Evolutionary conservation across 2,113 vertebrate genomes (phyloP), one percentile per base, ranked within the genome.

Genomic region (Eulacestoma nigropectus): DNA sequence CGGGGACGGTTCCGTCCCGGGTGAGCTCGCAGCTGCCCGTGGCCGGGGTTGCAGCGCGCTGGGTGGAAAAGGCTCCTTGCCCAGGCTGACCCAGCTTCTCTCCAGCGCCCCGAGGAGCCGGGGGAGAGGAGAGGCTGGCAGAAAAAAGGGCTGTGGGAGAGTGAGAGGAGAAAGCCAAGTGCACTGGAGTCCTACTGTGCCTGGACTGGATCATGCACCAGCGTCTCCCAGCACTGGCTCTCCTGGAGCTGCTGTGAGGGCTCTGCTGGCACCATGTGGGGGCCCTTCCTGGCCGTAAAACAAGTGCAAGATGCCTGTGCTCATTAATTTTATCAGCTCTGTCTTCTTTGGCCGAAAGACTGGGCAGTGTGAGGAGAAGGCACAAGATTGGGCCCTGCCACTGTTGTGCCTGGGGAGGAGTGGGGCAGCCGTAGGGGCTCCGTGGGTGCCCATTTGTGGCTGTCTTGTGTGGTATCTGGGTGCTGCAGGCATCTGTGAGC

Each of bases 1-100:
- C 13, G 1, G 64, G 42, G 53, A 1, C 0, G 2, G 25, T 8
- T 41, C 49, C 0, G 0, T 42, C 37, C 29, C 2, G 16, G 26
- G 4, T 0, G 27, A 53, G 69, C 33, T 69, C 14, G 2, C 11
- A 27, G 50, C 26, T 65, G 64, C 35, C 33, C 2, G 0, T 39
- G 73, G n/a, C 26, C 42, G 1, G 39, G 57, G 17, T 3, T 84
- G 76, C 27, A 29, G 35, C 4, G 2, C 7, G 2, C 27, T 13
- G 74, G 44, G 12, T 30, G 60, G 64, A 68, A 55, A 74, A 95
- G 6, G 9, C 33, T 55, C 63, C 16, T 32, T 4, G 16, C 5
- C 65, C 11, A 7, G n/a, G 32, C n/a, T 17, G 41, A 39, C 3
- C 30, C 49, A 9, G 52, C 67, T 8, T 41, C 56, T 17, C 42